A percentile compares a stretch with the other conserved stretches of the same genome.
phyloP scores from a whole-genome alignment of 2,888 invertebrate species.

The Andrena praecox region DNA sequence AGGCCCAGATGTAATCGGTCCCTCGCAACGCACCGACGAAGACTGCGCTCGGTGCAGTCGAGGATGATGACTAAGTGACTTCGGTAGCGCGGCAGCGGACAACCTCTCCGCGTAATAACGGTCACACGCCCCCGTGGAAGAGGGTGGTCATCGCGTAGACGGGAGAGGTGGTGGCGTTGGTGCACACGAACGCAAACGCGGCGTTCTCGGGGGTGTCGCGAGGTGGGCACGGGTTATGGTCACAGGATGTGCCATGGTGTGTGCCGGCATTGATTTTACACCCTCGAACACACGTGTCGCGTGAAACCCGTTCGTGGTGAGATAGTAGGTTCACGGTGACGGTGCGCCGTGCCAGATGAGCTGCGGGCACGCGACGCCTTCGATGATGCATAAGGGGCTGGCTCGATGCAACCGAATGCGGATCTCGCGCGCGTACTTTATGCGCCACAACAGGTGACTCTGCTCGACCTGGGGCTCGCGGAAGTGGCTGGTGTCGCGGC shows the following conservation, averaged over 20 bases:
- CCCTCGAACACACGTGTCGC: conserved; percentile 77
- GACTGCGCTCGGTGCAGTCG: conserved; percentile 67
- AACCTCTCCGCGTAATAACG: conserved; percentile 66
- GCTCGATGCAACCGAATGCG: conserved; percentile 65
- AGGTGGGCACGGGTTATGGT: conserved; percentile 71
- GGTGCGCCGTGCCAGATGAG: conserved; percentile 80
- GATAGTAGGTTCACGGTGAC: conserved; percentile 79
- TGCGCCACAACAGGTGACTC: conserved; percentile 79
- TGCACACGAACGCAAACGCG: conserved; percentile 40
- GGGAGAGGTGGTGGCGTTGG: not conserved
- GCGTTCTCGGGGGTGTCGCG: conserved; percentile 62
- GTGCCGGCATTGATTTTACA: conserved; percentile 81
- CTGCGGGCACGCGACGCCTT: conserved; percentile 81
- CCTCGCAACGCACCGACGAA: conserved; percentile 54
- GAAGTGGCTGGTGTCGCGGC: conserved; percentile 57
- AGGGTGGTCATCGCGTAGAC: conserved; percentile 65
- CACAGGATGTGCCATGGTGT: conserved; percentile 77
- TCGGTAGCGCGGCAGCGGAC: conserved; percentile 60
- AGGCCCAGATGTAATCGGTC: conserved; percentile 51
- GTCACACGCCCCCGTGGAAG: conserved; percentile 63
- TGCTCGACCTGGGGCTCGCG: conserved; percentile 43
- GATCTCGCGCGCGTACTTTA: conserved; percentile 71
- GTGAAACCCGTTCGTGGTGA: conserved; percentile 80
- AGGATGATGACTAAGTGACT: conserved; percentile 77
- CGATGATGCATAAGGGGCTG: conserved; percentile 74